phyloP scores from a whole-genome alignment of 2,888 invertebrate species.

The Salticus scenicus region DNA sequence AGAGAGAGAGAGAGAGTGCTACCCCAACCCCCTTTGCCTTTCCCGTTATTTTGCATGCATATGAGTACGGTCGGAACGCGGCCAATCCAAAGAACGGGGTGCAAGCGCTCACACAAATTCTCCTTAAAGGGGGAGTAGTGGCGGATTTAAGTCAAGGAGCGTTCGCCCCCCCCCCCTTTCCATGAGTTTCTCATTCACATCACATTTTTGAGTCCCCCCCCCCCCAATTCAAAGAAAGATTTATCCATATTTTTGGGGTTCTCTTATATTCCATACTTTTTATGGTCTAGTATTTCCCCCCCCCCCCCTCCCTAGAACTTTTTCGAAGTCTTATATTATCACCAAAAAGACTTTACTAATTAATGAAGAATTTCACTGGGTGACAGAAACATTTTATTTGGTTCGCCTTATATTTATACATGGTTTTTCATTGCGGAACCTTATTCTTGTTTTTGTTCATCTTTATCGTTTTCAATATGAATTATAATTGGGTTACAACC shows the following conservation, averaged over 20 bases:
- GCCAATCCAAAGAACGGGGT: conserved; percentile 47
- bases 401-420: no score
- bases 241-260: conserved; percentile 64
- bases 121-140: conserved; percentile 46
- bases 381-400: conserved; percentile 40
- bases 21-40: conserved; percentile 14
- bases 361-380: conserved; percentile 58
- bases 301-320: background rate
- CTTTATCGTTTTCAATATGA: no score
- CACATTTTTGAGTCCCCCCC: conserved; percentile 54
- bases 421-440: no score
- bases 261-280: conserved; percentile 50
- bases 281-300: conserved; percentile 45
- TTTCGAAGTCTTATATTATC: no score
- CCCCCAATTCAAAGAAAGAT: conserved; percentile 24
- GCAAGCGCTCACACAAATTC: conserved; percentile 49
- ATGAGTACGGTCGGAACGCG: conserved; percentile 67
- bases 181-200: conserved; percentile 54
- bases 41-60: conserved; percentile 70
- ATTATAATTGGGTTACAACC: no score
- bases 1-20: background rate
- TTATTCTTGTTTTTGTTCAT: no score
- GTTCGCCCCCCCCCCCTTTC: conserved; percentile 26
- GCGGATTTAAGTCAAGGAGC: conserved; percentile 63
- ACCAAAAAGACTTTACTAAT: conserved; percentile 49